Evolutionary conservation across 2,888 invertebrate species (phyloP), one percentile per base, ranked within the genome.

Genomic region (Cataglyphis rosenhaueri): DNA sequence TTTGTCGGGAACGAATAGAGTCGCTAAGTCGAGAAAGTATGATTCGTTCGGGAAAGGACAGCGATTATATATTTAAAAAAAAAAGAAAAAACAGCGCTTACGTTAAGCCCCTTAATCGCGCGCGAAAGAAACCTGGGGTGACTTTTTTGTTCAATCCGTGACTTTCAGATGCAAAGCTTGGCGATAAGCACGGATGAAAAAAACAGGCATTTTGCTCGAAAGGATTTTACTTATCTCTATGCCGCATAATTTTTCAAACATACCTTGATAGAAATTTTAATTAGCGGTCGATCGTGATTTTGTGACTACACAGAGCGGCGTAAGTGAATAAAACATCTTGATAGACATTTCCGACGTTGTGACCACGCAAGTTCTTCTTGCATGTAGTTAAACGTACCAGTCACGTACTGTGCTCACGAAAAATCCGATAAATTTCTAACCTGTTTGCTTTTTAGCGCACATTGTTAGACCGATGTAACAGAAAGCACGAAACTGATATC

Each of bases 281-380:
- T 79, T 79, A 79, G 44, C 44, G 68, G 57, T 48, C 44, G 25
- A 76, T 57, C 65, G n/a, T 21, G 78, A 79, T 68, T 70, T 70
- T 79, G 70, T 70, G 44, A 68, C 76, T 70, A 44, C 61, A 62
- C 59, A 18, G 38, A 55, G 8, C 59, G 52, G 35, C 68, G 68
- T 68, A 76, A 57, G 41, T 66, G 68, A 78, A 70, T 59, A 70
- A 79, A 79, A 79, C 78, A 70, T 79, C 78, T 79, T 79, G 78
- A 79, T 70, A 70, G 78, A 59, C 78, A 61, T 59, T 70, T 79
- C 78, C 78, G 70, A 70, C 78, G 29, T 79, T 57, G 68, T 44
- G 18, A 68, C 59, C 78, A 68, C 68, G 78, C 68, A 41, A 78
- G 78, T 78, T 78, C 78, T 68, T 68, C 68, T 68, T 68, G 78